Conservation (phyloP, 2,797 vertebrate genomes). For the Danio jaintianensis region DNA sequence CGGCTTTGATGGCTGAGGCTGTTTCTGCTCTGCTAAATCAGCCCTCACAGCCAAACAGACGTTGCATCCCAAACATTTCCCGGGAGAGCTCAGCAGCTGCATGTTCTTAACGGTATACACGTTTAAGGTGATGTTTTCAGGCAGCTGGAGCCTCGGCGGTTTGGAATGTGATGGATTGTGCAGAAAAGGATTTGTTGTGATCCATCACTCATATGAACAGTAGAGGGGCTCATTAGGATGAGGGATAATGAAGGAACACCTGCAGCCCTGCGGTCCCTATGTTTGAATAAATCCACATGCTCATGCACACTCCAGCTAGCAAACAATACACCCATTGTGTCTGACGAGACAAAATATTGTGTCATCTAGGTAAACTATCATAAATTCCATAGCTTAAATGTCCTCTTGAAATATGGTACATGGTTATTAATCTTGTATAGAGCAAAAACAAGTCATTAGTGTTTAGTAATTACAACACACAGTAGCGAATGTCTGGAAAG, state of each 20-base stretch:
- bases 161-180: slow-evolving; percentile 56
- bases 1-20: not conserved
- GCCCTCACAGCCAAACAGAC: slow-evolving; percentile 34
- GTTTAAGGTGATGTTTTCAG: slow-evolving; percentile 48
- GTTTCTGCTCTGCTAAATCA: slow-evolving; percentile 17
- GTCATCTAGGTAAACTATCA: slow-evolving; percentile 15
- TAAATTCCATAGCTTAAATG: slow-evolving; percentile 23
- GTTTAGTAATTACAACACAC: slow-evolving; percentile 4
- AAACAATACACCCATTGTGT: not conserved
- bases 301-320: slow-evolving; percentile 1
- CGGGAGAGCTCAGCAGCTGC: slow-evolving; percentile 45
- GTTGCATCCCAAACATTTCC: slow-evolving; percentile 14
- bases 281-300: slow-evolving; percentile 41
- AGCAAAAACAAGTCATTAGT: slow-evolving; percentile 10
- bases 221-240: slow-evolving; percentile 57
- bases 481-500: slow-evolving; percentile 11
- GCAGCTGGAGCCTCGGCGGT: slow-evolving; percentile 37
- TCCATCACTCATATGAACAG: slow-evolving; percentile 58
- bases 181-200: slow-evolving; percentile 49
- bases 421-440: slow-evolving; percentile 38
- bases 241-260: slow-evolving; percentile 60
- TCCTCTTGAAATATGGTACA: not conserved
- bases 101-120: slow-evolving; percentile 43
- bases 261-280: slow-evolving; percentile 44
- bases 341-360: slow-evolving; percentile 15